Conservation (phyloP, 2,888 invertebrate species). For the Andrena hattorfiana region DNA sequence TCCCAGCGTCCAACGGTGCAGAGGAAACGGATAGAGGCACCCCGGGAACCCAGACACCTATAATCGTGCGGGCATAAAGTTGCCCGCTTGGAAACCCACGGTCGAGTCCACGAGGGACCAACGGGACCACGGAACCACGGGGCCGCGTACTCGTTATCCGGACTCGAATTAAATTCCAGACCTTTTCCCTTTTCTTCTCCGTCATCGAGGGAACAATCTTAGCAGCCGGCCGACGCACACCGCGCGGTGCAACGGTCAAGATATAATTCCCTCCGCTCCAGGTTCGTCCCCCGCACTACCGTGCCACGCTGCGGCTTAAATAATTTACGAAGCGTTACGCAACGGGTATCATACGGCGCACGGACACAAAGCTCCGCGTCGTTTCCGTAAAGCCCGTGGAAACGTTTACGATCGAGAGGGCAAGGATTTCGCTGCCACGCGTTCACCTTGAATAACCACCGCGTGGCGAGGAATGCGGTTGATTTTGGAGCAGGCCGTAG, state of each 20-base stretch:
- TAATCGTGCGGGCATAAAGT: constrained; percentile 69
- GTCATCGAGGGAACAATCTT: not conserved
- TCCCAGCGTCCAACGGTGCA: constrained; percentile 61
- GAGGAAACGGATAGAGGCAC: constrained; percentile 73
- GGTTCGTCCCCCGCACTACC: not conserved
- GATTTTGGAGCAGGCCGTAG: constrained; percentile 29
- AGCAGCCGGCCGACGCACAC: not conserved
- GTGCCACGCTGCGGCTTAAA: not conserved
- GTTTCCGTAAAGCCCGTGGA: not conserved
- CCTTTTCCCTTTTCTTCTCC: not conserved
- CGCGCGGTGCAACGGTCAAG: not conserved
- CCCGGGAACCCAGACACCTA: constrained; percentile 68
- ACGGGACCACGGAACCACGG: constrained; percentile 17
- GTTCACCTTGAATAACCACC: constrained; percentile 1
- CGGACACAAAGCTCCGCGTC: not conserved
- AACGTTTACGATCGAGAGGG: not conserved
- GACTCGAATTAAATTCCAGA: constrained; percentile 63
- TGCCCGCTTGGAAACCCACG: constrained; percentile 63
- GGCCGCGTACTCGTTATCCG: constrained; percentile 58
- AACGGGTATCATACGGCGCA: not conserved
- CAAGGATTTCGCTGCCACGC: not conserved
- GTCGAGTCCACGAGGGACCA: constrained; percentile 17
- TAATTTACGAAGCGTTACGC: constrained; percentile 12
- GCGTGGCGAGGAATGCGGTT: not conserved
- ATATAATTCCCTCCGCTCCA: not conserved